These are phyloP conservation scores for Parasteatoda tepidariorum DNA, from an alignment of 1,140 invertebrate genomes.

Conservation along the genomic window DNA sequence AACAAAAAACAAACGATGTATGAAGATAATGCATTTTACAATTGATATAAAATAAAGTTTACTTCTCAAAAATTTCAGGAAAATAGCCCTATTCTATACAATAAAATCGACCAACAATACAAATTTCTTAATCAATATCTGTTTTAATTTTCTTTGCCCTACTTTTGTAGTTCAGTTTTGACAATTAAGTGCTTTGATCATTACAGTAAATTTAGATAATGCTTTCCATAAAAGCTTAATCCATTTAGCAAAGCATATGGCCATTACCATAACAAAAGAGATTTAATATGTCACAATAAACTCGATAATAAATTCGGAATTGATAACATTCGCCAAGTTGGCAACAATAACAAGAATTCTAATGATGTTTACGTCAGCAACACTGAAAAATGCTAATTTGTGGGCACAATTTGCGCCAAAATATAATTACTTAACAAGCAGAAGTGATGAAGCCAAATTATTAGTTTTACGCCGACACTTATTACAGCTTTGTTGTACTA, in stretches of 20 bases:
- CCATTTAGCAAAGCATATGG: neutral
- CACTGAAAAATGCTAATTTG: conserved; percentile 28
- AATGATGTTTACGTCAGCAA: conserved; percentile 9
- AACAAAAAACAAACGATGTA: too few relatives aligned
- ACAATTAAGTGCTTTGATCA: too few relatives aligned
- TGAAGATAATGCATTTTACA: too few relatives aligned
- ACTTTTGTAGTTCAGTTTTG: too few relatives aligned
- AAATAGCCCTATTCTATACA: too few relatives aligned
- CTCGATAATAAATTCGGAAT: conserved; percentile 43
- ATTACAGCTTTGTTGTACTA: neutral
- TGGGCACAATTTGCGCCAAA: conserved; percentile 33
- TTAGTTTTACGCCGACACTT: neutral
- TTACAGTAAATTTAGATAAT: neutral
- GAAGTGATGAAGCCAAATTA: neutral
- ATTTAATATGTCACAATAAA: conserved; percentile 22
- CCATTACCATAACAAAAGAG: conserved; percentile 43
- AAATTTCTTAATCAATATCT: too few relatives aligned
- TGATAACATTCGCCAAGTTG: conserved; percentile 26
- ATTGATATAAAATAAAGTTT: too few relatives aligned
- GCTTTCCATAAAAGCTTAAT: neutral
- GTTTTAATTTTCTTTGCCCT: too few relatives aligned
- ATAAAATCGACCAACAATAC: too few relatives aligned
- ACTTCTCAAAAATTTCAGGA: too few relatives aligned
- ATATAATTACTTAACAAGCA: conserved; percentile 50
- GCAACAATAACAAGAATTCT: neutral